Conservation (phyloP, 2,113 vertebrate genomes). For the Poecile atricapillus region DNA sequence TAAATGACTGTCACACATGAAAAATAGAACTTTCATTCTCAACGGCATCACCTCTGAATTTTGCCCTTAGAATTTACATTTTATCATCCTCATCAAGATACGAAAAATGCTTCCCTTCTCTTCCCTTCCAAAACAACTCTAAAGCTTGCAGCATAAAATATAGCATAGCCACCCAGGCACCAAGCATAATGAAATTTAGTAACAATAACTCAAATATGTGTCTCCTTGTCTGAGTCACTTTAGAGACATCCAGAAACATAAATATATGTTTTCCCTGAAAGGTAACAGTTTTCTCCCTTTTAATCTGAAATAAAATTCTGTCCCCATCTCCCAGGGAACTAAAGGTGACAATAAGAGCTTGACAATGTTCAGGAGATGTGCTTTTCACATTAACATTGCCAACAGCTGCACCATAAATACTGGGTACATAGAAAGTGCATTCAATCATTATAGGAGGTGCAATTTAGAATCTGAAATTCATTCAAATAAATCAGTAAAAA, state of each 20-base stretch:
- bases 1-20: neutral
- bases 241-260: constrained; percentile 64
- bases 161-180: constrained; percentile 50
- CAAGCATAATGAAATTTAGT: constrained; percentile 60
- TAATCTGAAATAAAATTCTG: constrained; percentile 69
- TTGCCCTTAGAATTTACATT: constrained; percentile 50
- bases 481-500: constrained; percentile 59
- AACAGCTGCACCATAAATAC: constrained; percentile 56
- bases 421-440: constrained; percentile 21
- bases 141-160: constrained; percentile 58
- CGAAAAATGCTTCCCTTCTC: neutral
- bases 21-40: constrained; percentile 12
- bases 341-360: constrained; percentile 66
- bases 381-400: constrained; percentile 65
- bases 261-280: constrained; percentile 66
- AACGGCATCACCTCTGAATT: constrained; percentile 40
- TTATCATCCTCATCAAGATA: constrained; percentile 42
- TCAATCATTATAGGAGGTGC: constrained; percentile 51
- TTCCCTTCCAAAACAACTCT: constrained; percentile 31
- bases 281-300: constrained; percentile 62
- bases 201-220: constrained; percentile 63
- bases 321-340: constrained; percentile 56
- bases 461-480: constrained; percentile 58
- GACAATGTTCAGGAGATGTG: constrained; percentile 61
- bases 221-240: constrained; percentile 65